Evolutionary conservation across 2,113 vertebrate genomes (phyloP), one percentile per base, ranked within the genome.

Genomic region (Elgaria multicarinata): DNA sequence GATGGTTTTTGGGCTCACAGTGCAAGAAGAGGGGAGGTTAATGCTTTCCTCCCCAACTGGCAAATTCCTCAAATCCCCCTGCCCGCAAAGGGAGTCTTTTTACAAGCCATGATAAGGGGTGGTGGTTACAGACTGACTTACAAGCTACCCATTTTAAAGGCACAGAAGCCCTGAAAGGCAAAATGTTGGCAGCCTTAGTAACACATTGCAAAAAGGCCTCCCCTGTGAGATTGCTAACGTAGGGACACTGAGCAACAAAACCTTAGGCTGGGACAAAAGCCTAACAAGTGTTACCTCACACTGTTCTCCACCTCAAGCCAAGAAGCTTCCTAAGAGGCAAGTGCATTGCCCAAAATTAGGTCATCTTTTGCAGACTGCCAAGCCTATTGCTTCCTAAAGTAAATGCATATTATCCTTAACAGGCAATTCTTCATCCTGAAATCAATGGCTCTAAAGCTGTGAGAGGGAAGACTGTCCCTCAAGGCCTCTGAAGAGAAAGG

Each of bases 311-410:
- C 39, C 79, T 69, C 36, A 89, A 90, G 88, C 0, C 16, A 87
- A 91, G 84, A 13, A 74, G 72, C 42, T 85, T 50, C 10, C 76
- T 89, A 82, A 79, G 79, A 87, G 64, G 80, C 62, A 90, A 93
- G 85, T 1, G 46, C 2, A 53, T n/a, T 92, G 91, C 83, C 92
- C 81, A 95, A 94, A 95, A 95, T 86, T 78, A 92, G 71, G 83
- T 89, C 81, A 53, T 39, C 78, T 92, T 90, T 66, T 69, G 66
- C 89, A 69, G 69, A 89, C 94, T 93, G 86, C 93, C 89, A 90
- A 95, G 86, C 31, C 90, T 74, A 96, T 95, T 95, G 92, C 96
- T 96, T 92, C 89, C 88, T 91, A 92, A 95, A 93, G 87, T 92
- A 93, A 95, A 93, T 72, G 87, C 88, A 91, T 80, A 89, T 92